Evolutionary conservation across 1,140 invertebrate genomes (phyloP), one percentile per base, ranked within the genome.

Genomic region (Lepidurus arcticus): DNA sequence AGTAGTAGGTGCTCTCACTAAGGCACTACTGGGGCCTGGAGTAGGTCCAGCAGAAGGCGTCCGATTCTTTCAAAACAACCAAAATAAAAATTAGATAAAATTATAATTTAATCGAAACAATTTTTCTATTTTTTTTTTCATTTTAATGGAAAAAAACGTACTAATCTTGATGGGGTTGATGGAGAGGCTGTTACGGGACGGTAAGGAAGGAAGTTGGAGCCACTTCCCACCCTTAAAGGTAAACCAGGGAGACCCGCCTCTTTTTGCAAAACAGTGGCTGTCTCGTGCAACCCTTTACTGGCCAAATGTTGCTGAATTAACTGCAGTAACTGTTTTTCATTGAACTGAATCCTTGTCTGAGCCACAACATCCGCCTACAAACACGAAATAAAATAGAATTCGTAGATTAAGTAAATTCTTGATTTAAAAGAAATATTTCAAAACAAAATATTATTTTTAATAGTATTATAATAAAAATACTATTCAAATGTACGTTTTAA

Each of bases 321-420:
- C 85, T 97, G 93, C 81, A 97, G 89, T 13, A 99, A 85, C 84
- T 98, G 95, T 79, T 92, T 90, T 83, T 97, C 94, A 84, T 98
- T 95, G 85, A 94, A 98, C 80, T 92, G 91, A 77, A 98, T 98
- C 81, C 92, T 91, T 0, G 97, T 98, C 86, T 98, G 94, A 0
- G 96, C 95, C 8, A 99, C 95, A 78, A 98, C 93, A 85, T 96
- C 95, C 1, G 95, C 94, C 90, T 94, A 83, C 47, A 82, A 34
- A 34, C 77, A 73, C 6, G 82, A 84, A 81, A 80, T 78, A 80
- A 73, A 45, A 76, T 34, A 44, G 75, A 43, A 5, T 65, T 21
- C 0, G 1, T 21, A 65, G 1, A 76, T 78, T 7, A 24, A 34
- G 44, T 77, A 45, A 42, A 34, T n/a, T 77, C 53, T 26, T 78